Base-by-base conservation (phyloP, 2,113 vertebrate genomes). In the Gymnocephalus cernua region DNA sequence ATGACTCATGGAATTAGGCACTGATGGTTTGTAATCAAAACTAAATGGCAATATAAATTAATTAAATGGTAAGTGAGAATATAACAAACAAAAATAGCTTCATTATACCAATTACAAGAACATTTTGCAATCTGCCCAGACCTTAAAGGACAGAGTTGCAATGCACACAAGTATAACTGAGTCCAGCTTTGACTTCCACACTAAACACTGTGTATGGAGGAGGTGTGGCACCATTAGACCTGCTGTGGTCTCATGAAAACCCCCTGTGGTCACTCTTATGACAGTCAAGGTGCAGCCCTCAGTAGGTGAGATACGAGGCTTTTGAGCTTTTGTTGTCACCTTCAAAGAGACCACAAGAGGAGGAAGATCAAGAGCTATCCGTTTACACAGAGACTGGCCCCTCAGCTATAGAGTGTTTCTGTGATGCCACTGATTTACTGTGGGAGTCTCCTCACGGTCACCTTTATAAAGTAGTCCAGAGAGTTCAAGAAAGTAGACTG, bases 311-410 rank as follows among this genome's bases (percentile, higher is more conserved):
- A 74, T 53, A 68, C 63, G 45, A 63, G 9, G 69, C 54, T 5
- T 0, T 21, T 15, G 23, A 77, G 74, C 79, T 77, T 84, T 89
- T 83, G 78, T 75, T 72, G 83, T 87, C 76, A 16, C 57, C 86
- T 88, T 91, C 86, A 92, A 91, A 92, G 79, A 85, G 65, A 51
- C 68, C 85, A 57, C 72, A 77, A 87, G 83, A 87, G 64, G 59
- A 86, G 47, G 27, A 77, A 85, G 89, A 90, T 91, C 85, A 87
- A 86, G 72, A 74, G 90, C 53, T 84, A 85, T 93, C 90, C 5
- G 0, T 56, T 92, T 90, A 77, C 87, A 86, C 81, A 80, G 75
- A 88, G 74, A 57, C 27, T 10, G 10, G 70, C 70, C 87, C 82
- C 81, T 73, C 72, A 73, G 88, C 79, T 68, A 77, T 0, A 66